Base-by-base conservation (phyloP, 2,888 invertebrate species). In the Podabrus alpinus region DNA sequence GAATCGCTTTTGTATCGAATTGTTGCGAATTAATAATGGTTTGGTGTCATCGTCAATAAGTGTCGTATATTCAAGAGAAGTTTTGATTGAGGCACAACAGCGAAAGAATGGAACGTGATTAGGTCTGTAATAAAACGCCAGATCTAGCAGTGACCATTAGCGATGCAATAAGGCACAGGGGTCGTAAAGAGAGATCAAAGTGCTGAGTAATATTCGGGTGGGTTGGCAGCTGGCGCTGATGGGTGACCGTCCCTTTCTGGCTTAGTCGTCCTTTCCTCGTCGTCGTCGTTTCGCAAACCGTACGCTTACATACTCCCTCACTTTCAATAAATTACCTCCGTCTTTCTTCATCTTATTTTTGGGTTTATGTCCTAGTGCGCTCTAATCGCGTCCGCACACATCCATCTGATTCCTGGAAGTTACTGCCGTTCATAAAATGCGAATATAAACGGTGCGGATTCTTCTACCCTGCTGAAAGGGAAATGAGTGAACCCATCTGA, bases 61-160 rank as follows among this genome's bases (percentile, higher is more conserved):
- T 64, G 61, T 19, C 16, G 16, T 45, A 45, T 61, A 61, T 61
- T 61, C 16, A 16, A 61, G 61, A n/a, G n/a, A 64, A 67, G 61
- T 59, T 71, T 16, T 66, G 19, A 16, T 24, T 59, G 29, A 69
- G 19, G 45, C 72, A 62, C 69, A 68, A 70, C 71, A 45, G 66
- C 66, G 29, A 68, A 76, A 73, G 76, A 73, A 73, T 73, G 45
- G 66, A 72, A 71, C 71, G 73, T 73, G 76, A 76, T 76, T 76
- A 76, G 76, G 73, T 73, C 71, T 76, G 72, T 82, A 83, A 83
- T 83, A 83, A 83, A 83, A 82, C 76, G 80, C 78, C 80, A 79
- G 80, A 81, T 82, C 80, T 80, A 79, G 80, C 80, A 78, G 81
- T 81, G 82, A 80, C 81, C 82, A 83, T 83, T 84, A 82, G 81